Conservation (phyloP, 2,797 vertebrate genomes). For the Sparus aurata region DNA sequence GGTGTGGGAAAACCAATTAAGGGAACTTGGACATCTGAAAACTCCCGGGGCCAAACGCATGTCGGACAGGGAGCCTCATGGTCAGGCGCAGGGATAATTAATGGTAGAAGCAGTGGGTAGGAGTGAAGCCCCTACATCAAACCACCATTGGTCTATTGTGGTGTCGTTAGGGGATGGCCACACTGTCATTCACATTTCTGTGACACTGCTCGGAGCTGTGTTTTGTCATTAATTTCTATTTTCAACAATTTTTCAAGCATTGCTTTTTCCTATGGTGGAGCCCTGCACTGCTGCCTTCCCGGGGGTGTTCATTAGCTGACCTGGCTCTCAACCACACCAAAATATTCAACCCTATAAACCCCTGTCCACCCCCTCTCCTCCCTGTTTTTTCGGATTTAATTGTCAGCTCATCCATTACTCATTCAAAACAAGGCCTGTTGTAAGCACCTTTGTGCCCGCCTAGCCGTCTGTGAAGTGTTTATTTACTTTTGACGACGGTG, state of each 20-base stretch:
- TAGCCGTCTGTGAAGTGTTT: conserved; percentile 68
- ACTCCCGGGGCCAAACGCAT: conserved; percentile 60
- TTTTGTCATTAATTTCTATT: conserved; percentile 75
- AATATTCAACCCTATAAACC: conserved; percentile 59
- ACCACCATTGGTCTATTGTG: conserved; percentile 43
- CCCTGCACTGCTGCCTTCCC: conserved; percentile 45
- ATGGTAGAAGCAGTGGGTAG: conserved; percentile 52
- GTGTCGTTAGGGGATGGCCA: conserved; percentile 43
- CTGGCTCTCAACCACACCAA: conserved; percentile 60
- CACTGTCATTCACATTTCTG: conserved; percentile 45
- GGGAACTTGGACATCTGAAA: conserved; percentile 60
- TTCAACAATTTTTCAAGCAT: conserved; percentile 47
- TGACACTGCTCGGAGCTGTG: conserved; percentile 40
- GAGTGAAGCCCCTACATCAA: conserved; percentile 47
- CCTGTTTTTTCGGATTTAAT: conserved; percentile 58
- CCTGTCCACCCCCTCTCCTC: neutral
- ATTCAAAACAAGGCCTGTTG: conserved; percentile 72
- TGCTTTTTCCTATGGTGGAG: conserved; percentile 32
- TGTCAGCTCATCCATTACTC: conserved; percentile 71
- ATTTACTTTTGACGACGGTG: conserved; percentile 69
- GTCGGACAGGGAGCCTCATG: conserved; percentile 42
- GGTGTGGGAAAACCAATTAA: conserved; percentile 79
- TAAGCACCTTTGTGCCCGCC: conserved; percentile 62
- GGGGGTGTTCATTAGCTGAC: conserved; percentile 74
- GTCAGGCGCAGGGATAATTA: conserved; percentile 67